phyloP scores from a whole-genome alignment of 2,888 invertebrate genomes.

The Ferdinandea cuprea region DNA sequence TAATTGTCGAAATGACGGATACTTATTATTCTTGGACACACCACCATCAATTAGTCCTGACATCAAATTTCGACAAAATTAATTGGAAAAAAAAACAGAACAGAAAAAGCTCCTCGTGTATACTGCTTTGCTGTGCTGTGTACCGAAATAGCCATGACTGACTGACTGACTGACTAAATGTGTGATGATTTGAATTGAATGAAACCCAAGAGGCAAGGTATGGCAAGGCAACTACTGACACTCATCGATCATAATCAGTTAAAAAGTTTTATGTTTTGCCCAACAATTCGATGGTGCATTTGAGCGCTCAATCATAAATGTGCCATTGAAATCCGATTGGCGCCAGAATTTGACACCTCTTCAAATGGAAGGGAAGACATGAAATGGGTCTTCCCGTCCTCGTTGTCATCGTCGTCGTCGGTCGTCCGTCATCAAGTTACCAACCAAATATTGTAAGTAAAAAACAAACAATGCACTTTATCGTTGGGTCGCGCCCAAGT shows the following conservation, averaged over 20 bases:
- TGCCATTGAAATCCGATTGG: slow-evolving; percentile 62
- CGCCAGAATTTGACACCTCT: slow-evolving; percentile 70
- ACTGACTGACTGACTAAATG: slow-evolving; percentile 1
- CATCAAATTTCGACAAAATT: slow-evolving; percentile 45
- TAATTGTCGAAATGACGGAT: slow-evolving; percentile 32
- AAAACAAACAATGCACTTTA: slow-evolving; percentile 56
- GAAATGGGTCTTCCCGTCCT: slow-evolving; percentile 35
- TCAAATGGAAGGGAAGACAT: slow-evolving; percentile 2
- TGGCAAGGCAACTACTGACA: too few relatives aligned
- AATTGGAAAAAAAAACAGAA: slow-evolving; percentile 17
- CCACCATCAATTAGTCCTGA: slow-evolving; percentile 55
- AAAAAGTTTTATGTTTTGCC: slow-evolving; percentile 42
- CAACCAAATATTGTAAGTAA: slow-evolving; percentile 3
- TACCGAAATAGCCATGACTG: background rate
- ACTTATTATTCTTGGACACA: slow-evolving; percentile 19
- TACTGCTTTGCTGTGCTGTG: slow-evolving; percentile 7
- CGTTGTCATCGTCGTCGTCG: too few relatives aligned
- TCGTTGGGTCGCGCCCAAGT: slow-evolving; percentile 41
- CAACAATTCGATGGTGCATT: slow-evolving; percentile 14
- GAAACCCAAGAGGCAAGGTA: slow-evolving; percentile 15
- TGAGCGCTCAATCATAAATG: slow-evolving; percentile 51
- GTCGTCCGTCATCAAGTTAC: background rate
- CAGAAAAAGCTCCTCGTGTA: background rate
- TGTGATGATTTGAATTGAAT: slow-evolving; percentile 35
- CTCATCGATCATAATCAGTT: slow-evolving; percentile 65